A percentile compares a stretch with the other conserved stretches of the same genome.
Evolutionary conservation across 2,113 vertebrate species (phyloP).

Genomic region (Euleptes europaea): DNA sequence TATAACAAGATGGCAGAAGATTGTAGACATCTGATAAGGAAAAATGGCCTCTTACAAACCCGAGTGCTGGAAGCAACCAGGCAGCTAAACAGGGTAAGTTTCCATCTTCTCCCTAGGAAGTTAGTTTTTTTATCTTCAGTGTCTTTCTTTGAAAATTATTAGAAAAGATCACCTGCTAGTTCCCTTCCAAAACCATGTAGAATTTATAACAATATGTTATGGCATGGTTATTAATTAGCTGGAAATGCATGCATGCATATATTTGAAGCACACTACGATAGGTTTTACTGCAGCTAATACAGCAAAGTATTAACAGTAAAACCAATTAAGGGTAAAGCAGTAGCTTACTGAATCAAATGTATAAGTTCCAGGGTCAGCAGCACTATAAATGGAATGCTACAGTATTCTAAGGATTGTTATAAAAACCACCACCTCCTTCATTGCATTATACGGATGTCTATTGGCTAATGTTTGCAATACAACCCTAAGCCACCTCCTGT

Average conservation of each 20-base stretch:
- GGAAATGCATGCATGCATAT: background rate
- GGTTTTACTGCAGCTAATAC: background rate
- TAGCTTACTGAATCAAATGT: too few species aligned
- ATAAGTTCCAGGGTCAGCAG: background rate
- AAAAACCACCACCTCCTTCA: background rate
- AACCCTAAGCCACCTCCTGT: background rate
- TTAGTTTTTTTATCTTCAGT: background rate
- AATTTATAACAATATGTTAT: background rate
- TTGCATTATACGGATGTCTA: too few species aligned
- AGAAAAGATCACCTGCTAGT: background rate
- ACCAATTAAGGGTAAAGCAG: background rate
- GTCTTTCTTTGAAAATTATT: background rate
- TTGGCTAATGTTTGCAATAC: background rate
- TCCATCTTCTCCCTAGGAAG: background rate
- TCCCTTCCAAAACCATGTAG: accelerated
- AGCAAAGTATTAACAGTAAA: background rate
- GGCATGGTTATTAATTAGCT: background rate
- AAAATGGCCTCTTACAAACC: slow-evolving; percentile 21
- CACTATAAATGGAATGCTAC: background rate
- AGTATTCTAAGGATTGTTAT: background rate
- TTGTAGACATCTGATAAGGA: slow-evolving; percentile 6
- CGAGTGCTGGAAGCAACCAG: slow-evolving; percentile 21
- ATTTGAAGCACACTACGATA: background rate
- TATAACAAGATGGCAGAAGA: slow-evolving; percentile 31
- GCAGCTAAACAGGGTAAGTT: background rate